phyloP scores from a whole-genome alignment of 2,888 invertebrate genomes.

The Chirona hameri region DNA sequence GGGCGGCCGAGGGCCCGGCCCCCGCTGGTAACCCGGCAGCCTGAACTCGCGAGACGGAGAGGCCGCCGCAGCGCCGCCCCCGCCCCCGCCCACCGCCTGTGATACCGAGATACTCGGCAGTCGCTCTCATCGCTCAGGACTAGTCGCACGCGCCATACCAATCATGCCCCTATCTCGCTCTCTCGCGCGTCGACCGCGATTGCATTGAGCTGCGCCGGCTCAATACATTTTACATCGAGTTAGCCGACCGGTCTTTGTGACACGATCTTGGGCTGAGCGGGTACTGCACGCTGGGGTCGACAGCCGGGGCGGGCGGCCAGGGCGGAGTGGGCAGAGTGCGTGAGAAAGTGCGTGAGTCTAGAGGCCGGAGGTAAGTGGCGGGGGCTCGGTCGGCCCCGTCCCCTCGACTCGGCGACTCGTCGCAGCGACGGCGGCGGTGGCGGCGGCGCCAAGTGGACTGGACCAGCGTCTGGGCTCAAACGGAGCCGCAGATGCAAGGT shows the following conservation, averaged over 20 bases:
- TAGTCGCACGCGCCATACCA: neutral
- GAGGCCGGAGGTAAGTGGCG: conserved; percentile 2
- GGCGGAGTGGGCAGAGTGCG: neutral
- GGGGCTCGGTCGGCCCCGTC: neutral
- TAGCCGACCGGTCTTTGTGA: neutral
- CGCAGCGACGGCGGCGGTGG: neutral
- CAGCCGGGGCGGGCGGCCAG: neutral
- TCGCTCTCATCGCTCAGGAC: no score
- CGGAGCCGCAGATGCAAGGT: conserved; percentile 23
- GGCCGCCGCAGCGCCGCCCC: neutral
- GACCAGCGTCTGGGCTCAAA: conserved; percentile 12
- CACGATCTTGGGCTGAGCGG: no score
- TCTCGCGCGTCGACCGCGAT: no score
- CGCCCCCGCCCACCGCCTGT: neutral
- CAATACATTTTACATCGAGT: conserved; percentile 13
- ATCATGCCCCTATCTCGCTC: no score
- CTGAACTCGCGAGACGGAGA: neutral
- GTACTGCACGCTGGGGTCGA: neutral
- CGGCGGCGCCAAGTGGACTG: conserved; percentile 9
- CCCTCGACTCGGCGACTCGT: neutral
- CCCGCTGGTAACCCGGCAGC: neutral
- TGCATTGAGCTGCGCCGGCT: neutral
- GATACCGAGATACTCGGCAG: conserved; percentile 5
- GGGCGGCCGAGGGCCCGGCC: conserved; percentile 3
- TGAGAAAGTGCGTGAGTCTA: neutral